A percentile compares a stretch with the other conserved stretches of the same genome.
Conservation (phyloP, 2,797 vertebrate genomes). For the Tarsius wallacei region DNA sequence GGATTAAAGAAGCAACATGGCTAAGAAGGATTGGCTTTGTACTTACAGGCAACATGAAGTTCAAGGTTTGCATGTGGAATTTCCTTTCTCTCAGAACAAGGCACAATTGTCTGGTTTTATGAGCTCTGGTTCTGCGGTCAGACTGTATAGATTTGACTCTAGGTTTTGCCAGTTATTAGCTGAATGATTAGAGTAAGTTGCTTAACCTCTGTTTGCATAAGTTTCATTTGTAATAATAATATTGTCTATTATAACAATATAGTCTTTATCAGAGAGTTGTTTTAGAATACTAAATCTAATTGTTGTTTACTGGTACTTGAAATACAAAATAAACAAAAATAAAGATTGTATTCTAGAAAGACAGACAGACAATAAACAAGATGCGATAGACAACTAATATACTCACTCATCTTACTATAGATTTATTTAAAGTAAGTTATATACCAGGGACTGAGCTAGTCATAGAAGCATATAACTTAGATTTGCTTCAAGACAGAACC, state of each 20-base stretch:
- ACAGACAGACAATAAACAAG: background rate
- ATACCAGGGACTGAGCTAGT: background rate
- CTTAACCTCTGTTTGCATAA: background rate
- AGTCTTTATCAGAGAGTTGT: background rate
- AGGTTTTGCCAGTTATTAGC: background rate
- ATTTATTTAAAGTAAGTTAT: background rate
- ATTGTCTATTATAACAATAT: background rate
- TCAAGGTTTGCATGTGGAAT: background rate
- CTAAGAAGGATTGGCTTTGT: background rate
- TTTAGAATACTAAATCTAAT: background rate
- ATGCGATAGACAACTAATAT: background rate
- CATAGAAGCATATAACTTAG: background rate
- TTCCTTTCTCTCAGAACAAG: background rate
- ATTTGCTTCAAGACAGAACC: background rate
- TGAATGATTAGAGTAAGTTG: background rate
- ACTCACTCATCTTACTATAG: background rate
- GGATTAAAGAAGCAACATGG: background rate
- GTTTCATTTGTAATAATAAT: background rate
- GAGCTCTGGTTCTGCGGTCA: background rate
- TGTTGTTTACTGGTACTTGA: background rate
- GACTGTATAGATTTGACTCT: background rate
- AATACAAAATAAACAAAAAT: background rate
- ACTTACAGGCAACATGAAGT: background rate
- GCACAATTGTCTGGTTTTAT: background rate
- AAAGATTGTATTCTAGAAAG: background rate